Evolutionary conservation across 2,797 vertebrate species (phyloP), one percentile per base, ranked within the genome.

Genomic region (Ispidina lecontei): DNA sequence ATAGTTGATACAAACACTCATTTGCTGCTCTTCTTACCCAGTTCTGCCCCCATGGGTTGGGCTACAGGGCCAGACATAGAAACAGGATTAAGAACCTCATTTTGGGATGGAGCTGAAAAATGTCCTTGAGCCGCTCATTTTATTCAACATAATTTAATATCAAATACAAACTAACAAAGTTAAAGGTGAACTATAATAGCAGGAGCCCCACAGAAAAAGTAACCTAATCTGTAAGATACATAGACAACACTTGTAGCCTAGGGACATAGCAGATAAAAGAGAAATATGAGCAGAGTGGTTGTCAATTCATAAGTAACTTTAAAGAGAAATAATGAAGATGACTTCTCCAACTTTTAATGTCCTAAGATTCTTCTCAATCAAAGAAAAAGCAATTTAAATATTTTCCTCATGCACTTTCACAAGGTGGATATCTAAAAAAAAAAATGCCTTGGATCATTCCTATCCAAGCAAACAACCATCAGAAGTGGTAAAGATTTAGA

Each of bases 241-340:
- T 87, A 96, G 92, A 93, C 91, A 95, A 93, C 51, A 69, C 90
- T 97, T 97, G 37, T 94, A 96, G 96, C 97, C 95, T 84, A 75
- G 88, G 95, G 96, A 96, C 92, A 95, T 94, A 93, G 91, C 81
- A 95, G 97, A 96, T 95, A 94, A 96, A 97, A 91, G 70, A 96
- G 95, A 97, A 96, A 95, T 94, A 93, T 96, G 96, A 94, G 68
- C 44, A 73, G 56, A 96, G 95, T 92, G 77, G 26, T 84, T 93
- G 79, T 93, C 90, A 94, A 89, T 83, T 89, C 96, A 95, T 96
- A 97, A 97, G 96, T 96, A 97, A 97, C 94, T 96, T 97, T 97
- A 97, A 97, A 96, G 93, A 96, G 96, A 96, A 97, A 96, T 89
- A 97, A 96, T 93, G 94, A 97, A 97, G 96, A 95, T 71, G 78